These are phyloP conservation scores for Nothobranchius furzeri DNA, from an alignment of 2,113 vertebrate species.

Conservation along the genomic window DNA sequence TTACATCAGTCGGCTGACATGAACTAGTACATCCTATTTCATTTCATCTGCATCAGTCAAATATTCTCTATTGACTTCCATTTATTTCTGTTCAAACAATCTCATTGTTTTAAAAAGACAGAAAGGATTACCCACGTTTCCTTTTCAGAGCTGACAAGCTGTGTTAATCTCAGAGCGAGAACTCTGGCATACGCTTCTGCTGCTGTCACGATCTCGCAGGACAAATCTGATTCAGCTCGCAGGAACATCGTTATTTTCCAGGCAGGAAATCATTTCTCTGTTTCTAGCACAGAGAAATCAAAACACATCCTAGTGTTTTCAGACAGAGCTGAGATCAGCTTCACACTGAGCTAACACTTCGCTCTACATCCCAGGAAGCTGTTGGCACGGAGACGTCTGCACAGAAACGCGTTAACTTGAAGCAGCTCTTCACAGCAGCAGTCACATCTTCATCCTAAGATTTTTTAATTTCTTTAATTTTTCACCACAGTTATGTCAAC, in stretches of 20 bases:
- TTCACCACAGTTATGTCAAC: background rate
- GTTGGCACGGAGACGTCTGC: conserved; percentile 9
- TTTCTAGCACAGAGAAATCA: no score
- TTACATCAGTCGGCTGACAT: no score
- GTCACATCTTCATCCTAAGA: background rate
- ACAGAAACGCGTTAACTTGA: conserved; percentile 4
- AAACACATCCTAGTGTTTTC: background rate
- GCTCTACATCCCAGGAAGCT: background rate
- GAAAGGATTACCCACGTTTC: background rate
- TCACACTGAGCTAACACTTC: conserved; percentile 14
- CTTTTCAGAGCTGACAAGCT: background rate
- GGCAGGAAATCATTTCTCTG: conserved; percentile 2
- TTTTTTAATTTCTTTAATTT: background rate
- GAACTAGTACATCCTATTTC: background rate
- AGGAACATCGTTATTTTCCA: conserved; percentile 11
- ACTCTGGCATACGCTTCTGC: background rate
- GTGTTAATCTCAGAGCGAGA: background rate
- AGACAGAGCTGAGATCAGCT: conserved; percentile 6
- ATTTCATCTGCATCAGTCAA: background rate
- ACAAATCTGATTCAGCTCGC: conserved; percentile 27
- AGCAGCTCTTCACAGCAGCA: conserved; percentile 10
- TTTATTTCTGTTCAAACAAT: background rate
- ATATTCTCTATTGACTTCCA: background rate
- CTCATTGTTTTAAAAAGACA: background rate
- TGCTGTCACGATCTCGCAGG: conserved; percentile 14